phyloP scores from a whole-genome alignment of 2,888 invertebrate species.

The Hydropsyche betteni region DNA sequence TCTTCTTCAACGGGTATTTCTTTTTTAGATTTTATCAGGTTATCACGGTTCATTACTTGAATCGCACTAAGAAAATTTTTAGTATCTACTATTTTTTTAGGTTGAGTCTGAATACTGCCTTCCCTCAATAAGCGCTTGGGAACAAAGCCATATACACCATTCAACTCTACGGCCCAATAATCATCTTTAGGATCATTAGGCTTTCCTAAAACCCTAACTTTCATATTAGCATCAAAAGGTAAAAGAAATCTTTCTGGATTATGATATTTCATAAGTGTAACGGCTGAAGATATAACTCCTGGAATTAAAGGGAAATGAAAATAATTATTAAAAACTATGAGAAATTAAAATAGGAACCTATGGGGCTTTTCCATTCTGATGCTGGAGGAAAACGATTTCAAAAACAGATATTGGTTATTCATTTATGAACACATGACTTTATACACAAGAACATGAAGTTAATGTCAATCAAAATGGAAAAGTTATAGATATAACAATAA shows the following conservation, averaged over 20 bases:
- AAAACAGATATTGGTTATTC: too few species aligned
- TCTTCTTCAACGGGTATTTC: background rate
- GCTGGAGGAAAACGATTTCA: background rate
- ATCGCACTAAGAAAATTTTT: conserved; percentile 55
- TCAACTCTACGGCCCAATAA: conserved; percentile 74
- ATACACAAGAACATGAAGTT: too few species aligned
- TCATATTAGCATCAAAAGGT: conserved; percentile 68
- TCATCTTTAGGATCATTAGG: conserved; percentile 55
- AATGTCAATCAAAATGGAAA: too few species aligned
- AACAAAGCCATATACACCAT: conserved; percentile 74
- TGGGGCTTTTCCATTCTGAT: background rate
- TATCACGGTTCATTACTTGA: conserved; percentile 48
- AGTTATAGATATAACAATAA: too few species aligned
- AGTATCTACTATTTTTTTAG: conserved; percentile 60
- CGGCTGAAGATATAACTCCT: conserved; percentile 72
- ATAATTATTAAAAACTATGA: conserved; percentile 18
- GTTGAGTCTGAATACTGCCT: conserved; percentile 63
- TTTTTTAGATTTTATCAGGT: conserved; percentile 9
- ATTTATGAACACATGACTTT: too few species aligned
- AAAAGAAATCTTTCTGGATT: conserved; percentile 68
- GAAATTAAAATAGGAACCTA: background rate
- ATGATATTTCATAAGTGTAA: conserved; percentile 67
- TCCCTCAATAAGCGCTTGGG: conserved; percentile 70
- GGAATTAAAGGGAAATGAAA: conserved; percentile 55
- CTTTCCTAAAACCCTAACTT: conserved; percentile 75